Evolutionary conservation across 2,888 invertebrate genomes (phyloP).

Genomic region (Alcis repandata): DNA sequence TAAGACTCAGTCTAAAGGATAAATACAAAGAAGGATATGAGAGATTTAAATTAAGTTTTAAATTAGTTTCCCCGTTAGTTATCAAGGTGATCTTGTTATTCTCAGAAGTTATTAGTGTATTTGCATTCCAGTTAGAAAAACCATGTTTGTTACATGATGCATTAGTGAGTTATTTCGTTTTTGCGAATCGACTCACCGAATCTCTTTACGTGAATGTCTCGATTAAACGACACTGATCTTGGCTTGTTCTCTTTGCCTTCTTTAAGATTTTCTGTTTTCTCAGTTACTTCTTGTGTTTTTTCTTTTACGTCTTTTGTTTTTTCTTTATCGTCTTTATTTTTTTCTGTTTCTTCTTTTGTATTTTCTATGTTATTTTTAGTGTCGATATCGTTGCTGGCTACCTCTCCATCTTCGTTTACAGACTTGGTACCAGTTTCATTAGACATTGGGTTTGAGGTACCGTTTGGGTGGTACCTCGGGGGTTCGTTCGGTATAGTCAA

Average conservation of each 20-base stretch:
- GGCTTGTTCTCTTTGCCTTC: constrained; percentile 68
- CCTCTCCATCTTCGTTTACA: constrained; percentile 77
- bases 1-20: constrained; percentile 3
- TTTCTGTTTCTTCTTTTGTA: constrained; percentile 26
- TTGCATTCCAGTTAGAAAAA: constrained; percentile 34
- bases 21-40: constrained; percentile 16
- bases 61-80: constrained; percentile 39
- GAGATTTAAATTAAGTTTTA: constrained; percentile 11
- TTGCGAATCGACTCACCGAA: constrained; percentile 89
- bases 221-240: constrained; percentile 95
- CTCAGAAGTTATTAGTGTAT: constrained; percentile 31
- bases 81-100: constrained; percentile 33
- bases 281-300: constrained; percentile 28
- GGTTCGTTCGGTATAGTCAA: constrained; percentile 59
- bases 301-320: constrained; percentile 31
- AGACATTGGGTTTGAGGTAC: constrained; percentile 82
- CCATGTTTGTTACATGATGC: constrained; percentile 24
- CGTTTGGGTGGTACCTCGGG: constrained; percentile 69
- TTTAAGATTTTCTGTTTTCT: constrained; percentile 78
- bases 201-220: constrained; percentile 96
- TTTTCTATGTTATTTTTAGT: constrained; percentile 18
- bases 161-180: constrained; percentile 36
- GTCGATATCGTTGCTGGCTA: constrained; percentile 47
- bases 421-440: constrained; percentile 77
- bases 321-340: constrained; percentile 25